Evolutionary conservation across 2,797 vertebrate species (phyloP), one percentile per base, ranked within the genome.

Genomic region (Carduelis carduelis): DNA sequence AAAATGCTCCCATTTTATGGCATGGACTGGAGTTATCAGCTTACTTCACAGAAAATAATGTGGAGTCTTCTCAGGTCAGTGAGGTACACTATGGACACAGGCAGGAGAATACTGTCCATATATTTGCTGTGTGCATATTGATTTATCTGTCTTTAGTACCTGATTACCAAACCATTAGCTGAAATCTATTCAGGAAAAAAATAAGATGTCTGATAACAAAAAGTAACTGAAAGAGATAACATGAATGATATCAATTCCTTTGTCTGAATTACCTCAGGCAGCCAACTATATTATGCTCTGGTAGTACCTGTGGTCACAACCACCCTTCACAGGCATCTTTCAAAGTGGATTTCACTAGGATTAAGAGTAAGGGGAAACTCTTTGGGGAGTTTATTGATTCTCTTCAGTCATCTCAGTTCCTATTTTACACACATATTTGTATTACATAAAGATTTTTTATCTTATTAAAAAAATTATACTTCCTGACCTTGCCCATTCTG

Each of bases 101-200:
- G 8, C 3, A 11, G 21, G 10, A 90, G 23, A 71, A 49, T 24
- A 57, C 19, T 47, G 19, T 77, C 49, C 20, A 21, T 56, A 27
- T 74, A 66, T 83, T 59, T 37, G 18, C 19, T 59, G 5, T 70
- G 52, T 68, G 11, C 0, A 0, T 66, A 70, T 47, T 0, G 0
- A 59, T 89, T 70, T 74, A 41, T 41, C 26, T 75, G 1, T 41
- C 64, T 87, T 84, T 46, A 82, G 28, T 76, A 72, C 12, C 5
- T 57, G 61, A 57, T 87, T 87, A 83, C 32, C 21, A 82, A 87
- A 55, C 6, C 21, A 39, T 79, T 63, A 72, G 12, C 15, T 89
- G 65, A 94, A 87, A 64, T 49, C 8, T 78, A n/a, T 46, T 89
- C 14, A 49, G 39, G 19, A 15, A 23, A 82, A 71, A 90, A 14